Evolutionary conservation across 2,113 vertebrate species (phyloP), one percentile per base, ranked within the genome.

Genomic region (Vidua macroura): DNA sequence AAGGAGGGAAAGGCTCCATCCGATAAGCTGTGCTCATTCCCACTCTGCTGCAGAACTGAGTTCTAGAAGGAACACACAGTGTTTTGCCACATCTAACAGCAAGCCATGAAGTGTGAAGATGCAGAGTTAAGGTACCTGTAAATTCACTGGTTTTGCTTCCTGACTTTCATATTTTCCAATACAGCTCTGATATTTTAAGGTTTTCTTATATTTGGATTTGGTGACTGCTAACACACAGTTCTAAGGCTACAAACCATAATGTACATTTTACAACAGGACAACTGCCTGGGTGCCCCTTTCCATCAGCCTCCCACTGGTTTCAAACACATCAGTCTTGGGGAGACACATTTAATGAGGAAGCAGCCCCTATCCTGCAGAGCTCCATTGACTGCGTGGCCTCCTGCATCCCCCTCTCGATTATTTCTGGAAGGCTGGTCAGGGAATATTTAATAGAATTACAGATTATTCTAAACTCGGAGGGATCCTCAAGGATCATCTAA

Each of bases 291-390:
- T 46, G 68, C 27, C n/a, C 8, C 48, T 64, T 30, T 33, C 53
- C 35, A 37, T 24, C 52, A 35, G 55, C 20, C 7, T 83, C 48
- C 56, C 0, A 0, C 3, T 55, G 19, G 16, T 16, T 77, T 66
- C 62, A 58, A 68, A 66, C 23, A 15, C 0, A 1, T 31, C 60
- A 46, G 41, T 37, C 60, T 86, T 60, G 70, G 10, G 39, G 20
- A 82, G 44, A 53, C 12, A 27, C 4, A 18, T 43, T 69, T 63
- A 31, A 69, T 35, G 35, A 77, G 62, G 74, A 72, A 37, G 10
- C 31, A 60, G 25, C 5, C 17, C 8, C 27, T 11, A 4, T 13
- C 30, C 43, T 35, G 17, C 27, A 58, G 27, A 88, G 39, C 44
- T 90, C 53, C 28, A 7, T 5, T 83, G 53, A 64, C 72, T 81